These are phyloP conservation scores for Acrossocheilus wenchowensis DNA, from an alignment of 2,797 vertebrate genomes.

Conservation along the genomic window DNA sequence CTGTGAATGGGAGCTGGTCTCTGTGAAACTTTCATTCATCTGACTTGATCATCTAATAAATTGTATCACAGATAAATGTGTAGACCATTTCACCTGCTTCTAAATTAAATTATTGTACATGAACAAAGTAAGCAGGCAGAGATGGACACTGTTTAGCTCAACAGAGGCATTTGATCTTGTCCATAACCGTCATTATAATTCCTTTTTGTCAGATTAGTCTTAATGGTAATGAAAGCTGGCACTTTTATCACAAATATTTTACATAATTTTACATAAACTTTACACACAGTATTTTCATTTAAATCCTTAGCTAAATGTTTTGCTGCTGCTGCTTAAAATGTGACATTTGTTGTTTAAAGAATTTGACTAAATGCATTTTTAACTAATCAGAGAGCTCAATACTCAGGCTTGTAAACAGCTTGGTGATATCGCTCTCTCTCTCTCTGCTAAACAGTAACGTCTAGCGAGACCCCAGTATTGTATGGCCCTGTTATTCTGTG, in stretches of 20 bases:
- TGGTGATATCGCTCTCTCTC: neutral
- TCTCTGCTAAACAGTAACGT: slow-evolving; percentile 53
- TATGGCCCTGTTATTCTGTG: slow-evolving; percentile 79
- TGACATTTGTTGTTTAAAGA: neutral
- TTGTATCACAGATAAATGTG: neutral
- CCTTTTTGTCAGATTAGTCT: neutral
- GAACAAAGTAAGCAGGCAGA: neutral
- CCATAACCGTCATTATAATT: neutral
- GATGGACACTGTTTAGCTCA: neutral
- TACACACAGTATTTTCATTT: neutral
- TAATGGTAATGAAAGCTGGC: neutral
- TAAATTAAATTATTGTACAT: neutral
- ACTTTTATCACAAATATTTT: neutral
- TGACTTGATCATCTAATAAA: neutral
- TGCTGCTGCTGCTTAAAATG: neutral
- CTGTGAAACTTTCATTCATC: slow-evolving; percentile 24
- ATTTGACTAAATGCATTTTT: neutral
- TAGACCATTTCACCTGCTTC: neutral
- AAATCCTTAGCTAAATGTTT: neutral
- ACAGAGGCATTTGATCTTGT: neutral
- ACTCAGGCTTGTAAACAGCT: slow-evolving; percentile 20
- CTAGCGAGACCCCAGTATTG: slow-evolving; percentile 62
- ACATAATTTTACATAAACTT: neutral
- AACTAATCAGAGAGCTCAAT: neutral
- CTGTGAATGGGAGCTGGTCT: slow-evolving; percentile 1